Evolutionary conservation across 2,888 invertebrate genomes (phyloP).

Genomic region (Oligia fasciuncula): DNA sequence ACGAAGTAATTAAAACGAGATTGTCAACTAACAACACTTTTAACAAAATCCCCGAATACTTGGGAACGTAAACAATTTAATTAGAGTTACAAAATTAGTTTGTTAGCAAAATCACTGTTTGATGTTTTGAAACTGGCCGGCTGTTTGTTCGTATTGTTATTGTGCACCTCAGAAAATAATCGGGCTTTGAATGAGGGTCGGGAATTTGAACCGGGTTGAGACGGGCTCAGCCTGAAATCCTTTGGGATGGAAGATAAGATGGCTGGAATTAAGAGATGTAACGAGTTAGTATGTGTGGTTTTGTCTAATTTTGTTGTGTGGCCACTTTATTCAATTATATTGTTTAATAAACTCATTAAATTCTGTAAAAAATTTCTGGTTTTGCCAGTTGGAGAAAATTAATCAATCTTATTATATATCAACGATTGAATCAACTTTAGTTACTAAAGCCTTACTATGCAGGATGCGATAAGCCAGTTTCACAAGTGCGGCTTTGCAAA

Average conservation of each 20-base stretch:
- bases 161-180: conserved; percentile 52
- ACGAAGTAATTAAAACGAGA: conserved; percentile 58
- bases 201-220: conserved; percentile 49
- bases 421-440: neutral
- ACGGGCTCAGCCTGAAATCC: conserved; percentile 32
- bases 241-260: conserved; percentile 33
- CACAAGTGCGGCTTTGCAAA: neutral
- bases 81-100: conserved; percentile 66
- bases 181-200: conserved; percentile 40
- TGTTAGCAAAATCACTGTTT: conserved; percentile 62
- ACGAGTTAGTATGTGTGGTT: conserved; percentile 28
- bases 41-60: conserved; percentile 57
- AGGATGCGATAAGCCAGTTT: neutral
- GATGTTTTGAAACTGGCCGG: conserved; percentile 46
- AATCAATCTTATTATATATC: too few relatives aligned
- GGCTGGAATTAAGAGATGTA: conserved; percentile 33
- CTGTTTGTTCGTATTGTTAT: conserved; percentile 59
- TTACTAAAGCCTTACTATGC: neutral
- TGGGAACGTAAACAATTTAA: conserved; percentile 64
- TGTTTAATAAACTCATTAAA: neutral
- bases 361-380: neutral
- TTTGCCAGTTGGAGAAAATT: neutral
- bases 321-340: conserved; percentile 9
- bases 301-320: conserved; percentile 5
- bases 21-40: conserved; percentile 61